Conservation (phyloP, 2,797 vertebrate genomes). For the Prunella strophiata region DNA sequence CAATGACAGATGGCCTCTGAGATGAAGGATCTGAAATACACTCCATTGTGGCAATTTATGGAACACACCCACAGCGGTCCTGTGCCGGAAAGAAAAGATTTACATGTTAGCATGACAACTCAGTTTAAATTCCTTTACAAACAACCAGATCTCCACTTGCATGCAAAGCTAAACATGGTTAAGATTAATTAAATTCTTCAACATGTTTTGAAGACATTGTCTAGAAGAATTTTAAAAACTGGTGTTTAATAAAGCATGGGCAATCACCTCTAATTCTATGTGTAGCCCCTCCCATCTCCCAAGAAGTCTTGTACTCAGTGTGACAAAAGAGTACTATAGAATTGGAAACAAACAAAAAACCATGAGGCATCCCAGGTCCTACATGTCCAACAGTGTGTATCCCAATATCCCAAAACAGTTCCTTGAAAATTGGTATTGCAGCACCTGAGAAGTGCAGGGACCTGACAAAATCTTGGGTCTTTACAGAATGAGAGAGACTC, state of each 20-base stretch:
- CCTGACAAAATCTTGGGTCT: neutral
- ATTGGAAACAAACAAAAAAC: neutral
- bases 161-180: neutral
- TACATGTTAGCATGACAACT: slow-evolving; percentile 9
- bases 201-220: neutral
- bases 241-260: neutral
- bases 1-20: slow-evolving; percentile 37
- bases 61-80: slow-evolving; percentile 22
- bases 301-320: neutral
- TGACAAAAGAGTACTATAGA: neutral
- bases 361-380: neutral
- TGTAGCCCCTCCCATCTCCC: neutral
- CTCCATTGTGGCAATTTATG: slow-evolving; percentile 46
- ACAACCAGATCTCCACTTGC: neutral
- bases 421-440: neutral
- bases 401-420: neutral
- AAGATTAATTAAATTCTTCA: neutral
- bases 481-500: neutral
- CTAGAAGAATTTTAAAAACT: neutral
- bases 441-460: neutral
- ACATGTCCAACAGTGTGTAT: neutral
- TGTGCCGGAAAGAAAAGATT: slow-evolving; percentile 11
- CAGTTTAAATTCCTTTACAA: neutral
- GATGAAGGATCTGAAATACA: slow-evolving; percentile 13
- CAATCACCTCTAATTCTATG: neutral